phyloP scores from a whole-genome alignment of 2,797 vertebrate species.

The Garrulus glandarius region DNA sequence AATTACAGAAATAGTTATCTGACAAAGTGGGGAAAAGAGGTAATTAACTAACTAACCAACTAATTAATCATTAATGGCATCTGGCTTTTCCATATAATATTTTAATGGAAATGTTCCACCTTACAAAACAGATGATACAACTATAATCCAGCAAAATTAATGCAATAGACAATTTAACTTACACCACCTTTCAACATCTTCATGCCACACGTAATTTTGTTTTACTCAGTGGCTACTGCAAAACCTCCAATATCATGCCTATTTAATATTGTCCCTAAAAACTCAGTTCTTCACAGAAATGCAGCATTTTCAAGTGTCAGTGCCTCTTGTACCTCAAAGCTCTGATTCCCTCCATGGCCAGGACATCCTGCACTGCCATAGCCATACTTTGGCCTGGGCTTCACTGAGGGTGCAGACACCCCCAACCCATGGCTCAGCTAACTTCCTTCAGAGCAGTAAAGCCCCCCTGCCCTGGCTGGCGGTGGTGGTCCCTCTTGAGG shows the following conservation, averaged over 20 bases:
- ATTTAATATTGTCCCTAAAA: background rate
- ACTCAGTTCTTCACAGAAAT: background rate
- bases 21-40: background rate
- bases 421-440: rapidly evolving
- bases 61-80: background rate
- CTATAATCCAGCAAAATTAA: background rate
- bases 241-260: background rate
- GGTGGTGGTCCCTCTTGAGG: background rate
- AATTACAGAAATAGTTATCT: background rate
- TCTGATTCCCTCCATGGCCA: background rate
- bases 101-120: background rate
- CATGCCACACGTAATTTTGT: background rate
- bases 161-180: background rate
- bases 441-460: background rate
- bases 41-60: background rate
- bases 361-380: background rate
- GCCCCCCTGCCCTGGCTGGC: background rate
- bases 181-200: background rate
- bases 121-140: background rate
- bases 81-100: background rate
- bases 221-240: background rate
- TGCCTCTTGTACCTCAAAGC: background rate
- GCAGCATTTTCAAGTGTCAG: background rate
- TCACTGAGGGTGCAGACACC: background rate
- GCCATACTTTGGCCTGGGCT: background rate